phyloP scores from a whole-genome alignment of 2,888 invertebrate species.

The Cremastinae sp. region DNA sequence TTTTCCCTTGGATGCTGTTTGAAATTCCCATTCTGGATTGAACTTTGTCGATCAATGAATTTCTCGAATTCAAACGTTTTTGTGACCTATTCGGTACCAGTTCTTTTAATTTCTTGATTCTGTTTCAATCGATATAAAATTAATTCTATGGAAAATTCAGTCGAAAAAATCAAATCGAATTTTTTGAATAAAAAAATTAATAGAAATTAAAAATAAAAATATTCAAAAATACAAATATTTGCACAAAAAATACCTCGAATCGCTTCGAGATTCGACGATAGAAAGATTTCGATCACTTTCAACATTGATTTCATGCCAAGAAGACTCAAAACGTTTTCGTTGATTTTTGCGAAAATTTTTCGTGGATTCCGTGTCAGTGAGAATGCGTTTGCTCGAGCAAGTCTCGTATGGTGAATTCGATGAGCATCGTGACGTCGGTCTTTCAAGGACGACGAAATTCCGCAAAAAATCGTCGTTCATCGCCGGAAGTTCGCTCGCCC shows the following conservation, averaged over 20 bases:
- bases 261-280: conserved; percentile 46
- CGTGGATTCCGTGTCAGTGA: conserved; percentile 20
- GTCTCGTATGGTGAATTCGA: conserved; percentile 48
- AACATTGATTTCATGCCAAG: conserved; percentile 3
- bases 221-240: not conserved
- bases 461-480: conserved; percentile 47
- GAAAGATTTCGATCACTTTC: conserved; percentile 11
- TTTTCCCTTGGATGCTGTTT: conserved; percentile 31
- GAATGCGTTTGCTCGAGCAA: conserved; percentile 42
- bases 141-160: too few relatives aligned
- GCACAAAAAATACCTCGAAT: conserved; percentile 44
- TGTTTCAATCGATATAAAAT: conserved; percentile 12
- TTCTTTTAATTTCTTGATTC: conserved; percentile 34
- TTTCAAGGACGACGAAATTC: conserved; percentile 40
- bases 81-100: conserved; percentile 45
- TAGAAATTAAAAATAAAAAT: not conserved
- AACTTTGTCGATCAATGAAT: conserved; percentile 12
- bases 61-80: conserved; percentile 31
- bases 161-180: too few relatives aligned
- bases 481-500: conserved; percentile 18
- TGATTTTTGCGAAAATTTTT: conserved; percentile 8
- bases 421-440: conserved; percentile 42
- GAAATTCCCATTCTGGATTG: not conserved
- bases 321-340: not conserved
- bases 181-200: too few relatives aligned